Conservation (phyloP, 2,888 invertebrate species). For the Macropis europaea region DNA sequence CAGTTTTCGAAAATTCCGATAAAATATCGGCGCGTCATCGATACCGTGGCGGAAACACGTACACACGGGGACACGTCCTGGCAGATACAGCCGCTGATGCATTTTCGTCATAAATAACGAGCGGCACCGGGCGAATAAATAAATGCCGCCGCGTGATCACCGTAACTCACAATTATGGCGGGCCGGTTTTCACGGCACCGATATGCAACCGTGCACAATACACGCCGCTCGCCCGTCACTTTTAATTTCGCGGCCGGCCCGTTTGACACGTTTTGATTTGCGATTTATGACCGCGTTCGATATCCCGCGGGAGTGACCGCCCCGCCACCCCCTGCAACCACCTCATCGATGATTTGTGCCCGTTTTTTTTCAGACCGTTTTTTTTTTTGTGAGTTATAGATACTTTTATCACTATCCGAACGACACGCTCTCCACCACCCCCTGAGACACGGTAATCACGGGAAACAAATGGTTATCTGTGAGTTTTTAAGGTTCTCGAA, state of each 20-base stretch:
- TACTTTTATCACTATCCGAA: constrained; percentile 48
- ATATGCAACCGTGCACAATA: constrained; percentile 54
- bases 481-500: not conserved
- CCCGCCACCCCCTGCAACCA: not conserved
- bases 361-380: constrained; percentile 1
- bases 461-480: constrained; percentile 16
- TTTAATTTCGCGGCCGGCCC: constrained; percentile 75
- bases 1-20: constrained; percentile 61
- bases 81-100: constrained; percentile 65
- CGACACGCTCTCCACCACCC: not conserved
- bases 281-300: constrained; percentile 74
- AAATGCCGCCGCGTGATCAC: constrained; percentile 65
- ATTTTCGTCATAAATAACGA: constrained; percentile 71
- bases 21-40: constrained; percentile 67
- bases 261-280: constrained; percentile 76
- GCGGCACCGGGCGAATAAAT: constrained; percentile 66
- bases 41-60: constrained; percentile 46
- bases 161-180: constrained; percentile 76
- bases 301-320: constrained; percentile 56
- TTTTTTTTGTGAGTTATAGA: constrained; percentile 45
- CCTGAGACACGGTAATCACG: not conserved
- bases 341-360: constrained; percentile 61
- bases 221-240: constrained; percentile 72
- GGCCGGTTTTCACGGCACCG: constrained; percentile 59
- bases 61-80: constrained; percentile 20